Evolutionary conservation across 1,140 invertebrate species (phyloP), one percentile per base, ranked within the genome.

Genomic region (Lucilia cuprina): DNA sequence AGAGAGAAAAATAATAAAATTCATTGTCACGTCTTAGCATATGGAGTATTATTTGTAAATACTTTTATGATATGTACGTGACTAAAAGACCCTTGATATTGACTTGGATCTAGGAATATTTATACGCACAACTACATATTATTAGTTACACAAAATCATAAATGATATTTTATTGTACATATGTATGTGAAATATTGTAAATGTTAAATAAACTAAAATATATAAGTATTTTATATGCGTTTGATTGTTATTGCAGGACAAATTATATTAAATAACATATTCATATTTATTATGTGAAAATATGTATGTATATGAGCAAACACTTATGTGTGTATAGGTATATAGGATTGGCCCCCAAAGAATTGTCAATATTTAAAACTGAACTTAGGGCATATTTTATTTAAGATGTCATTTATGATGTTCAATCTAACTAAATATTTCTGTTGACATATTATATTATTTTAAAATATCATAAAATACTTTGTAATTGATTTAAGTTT

Each of bases 41-140:
- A 77, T 77, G 74, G 74, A 77, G 74, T 77, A 77, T 77, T 77
- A 77, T 77, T 77, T 77, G 74, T 77, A 77, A 77, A 77, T 77
- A 77, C 74, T 77, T 77, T 77, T 77, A 77, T 77, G 74, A 77
- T 77, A 77, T 47, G 74, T 41, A 77, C 74, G 74, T 77, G 74
- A 77, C 74, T 77, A 35, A 21, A 77, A 77, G 34, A 77, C 74
- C 74, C 21, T 75, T 35, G 25, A 34, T 41, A 41, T 34, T 4
- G 10, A 75, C 34, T 75, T 75, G 13, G 25, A 30, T 30, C 25
- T 30, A 30, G 3, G 25, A 30, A 30, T 30, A 30, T 30, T 30
- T 30, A 30, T 30, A 30, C 25, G 25, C 25, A 30, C 25, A 30
- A 30, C 1, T 30, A 30, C 74, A 17, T 35, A 12, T 30, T 30